phyloP scores from a whole-genome alignment of 2,113 vertebrate genomes.

The Bubo bubo region DNA sequence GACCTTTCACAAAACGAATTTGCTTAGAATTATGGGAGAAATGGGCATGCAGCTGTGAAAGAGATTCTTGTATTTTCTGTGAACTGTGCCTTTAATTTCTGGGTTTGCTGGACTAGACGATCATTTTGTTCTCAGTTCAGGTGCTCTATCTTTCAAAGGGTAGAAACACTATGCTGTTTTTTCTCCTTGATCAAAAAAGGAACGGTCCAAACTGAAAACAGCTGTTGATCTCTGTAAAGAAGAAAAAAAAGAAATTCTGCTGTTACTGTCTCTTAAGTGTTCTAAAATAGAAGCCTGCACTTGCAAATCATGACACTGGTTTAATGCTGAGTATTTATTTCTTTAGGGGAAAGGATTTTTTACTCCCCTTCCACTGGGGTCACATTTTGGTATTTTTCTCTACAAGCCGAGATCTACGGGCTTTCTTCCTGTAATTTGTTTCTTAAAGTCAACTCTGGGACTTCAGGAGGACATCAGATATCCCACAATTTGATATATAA shows the following conservation, averaged over 20 bases:
- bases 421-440: neutral
- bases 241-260: neutral
- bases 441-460: neutral
- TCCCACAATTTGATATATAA: neutral
- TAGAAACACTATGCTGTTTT: neutral
- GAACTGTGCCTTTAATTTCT: neutral
- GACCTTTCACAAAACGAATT: neutral
- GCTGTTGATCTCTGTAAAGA: neutral
- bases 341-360: neutral
- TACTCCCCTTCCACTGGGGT: neutral
- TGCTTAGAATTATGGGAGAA: neutral
- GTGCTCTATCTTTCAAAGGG: neutral
- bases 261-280: neutral
- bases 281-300: neutral
- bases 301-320: fast-evolving
- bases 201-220: neutral
- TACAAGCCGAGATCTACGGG: neutral
- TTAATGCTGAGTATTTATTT: neutral
- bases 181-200: neutral
- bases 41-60: neutral
- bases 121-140: neutral
- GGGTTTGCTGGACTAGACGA: neutral
- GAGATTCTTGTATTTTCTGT: neutral
- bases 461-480: neutral
- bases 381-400: neutral